Percentiles rank a stretch among this genome's conserved stretches.
phyloP scores from a whole-genome alignment of 2,888 invertebrate genomes.

The Augochlorella aurata region DNA sequence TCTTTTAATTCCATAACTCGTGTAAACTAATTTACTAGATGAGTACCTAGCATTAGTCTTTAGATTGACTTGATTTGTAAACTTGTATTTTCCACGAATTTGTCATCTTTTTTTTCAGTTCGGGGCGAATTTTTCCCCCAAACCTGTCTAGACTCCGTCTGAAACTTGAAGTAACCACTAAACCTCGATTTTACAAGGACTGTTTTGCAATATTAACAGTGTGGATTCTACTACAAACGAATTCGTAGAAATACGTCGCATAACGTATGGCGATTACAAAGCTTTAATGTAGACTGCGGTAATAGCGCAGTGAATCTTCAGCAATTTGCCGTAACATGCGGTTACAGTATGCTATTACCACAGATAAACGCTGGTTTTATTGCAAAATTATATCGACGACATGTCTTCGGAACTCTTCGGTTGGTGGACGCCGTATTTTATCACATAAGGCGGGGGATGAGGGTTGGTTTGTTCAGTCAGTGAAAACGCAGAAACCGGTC shows the following conservation, averaged over 20 bases:
- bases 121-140: too few relatives aligned
- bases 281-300: background rate
- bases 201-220: background rate
- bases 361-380: slow-evolving; percentile 5
- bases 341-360: background rate
- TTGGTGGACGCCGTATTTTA: slow-evolving; percentile 28
- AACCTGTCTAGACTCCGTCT: too few relatives aligned
- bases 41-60: too few relatives aligned
- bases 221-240: background rate
- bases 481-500: slow-evolving; percentile 59
- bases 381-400: slow-evolving; percentile 10
- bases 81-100: too few relatives aligned
- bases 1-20: too few relatives aligned
- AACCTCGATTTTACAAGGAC: background rate
- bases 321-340: background rate
- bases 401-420: slow-evolving; percentile 28
- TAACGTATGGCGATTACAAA: background rate
- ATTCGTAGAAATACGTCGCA: background rate
- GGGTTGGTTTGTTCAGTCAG: slow-evolving; percentile 37
- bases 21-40: too few relatives aligned
- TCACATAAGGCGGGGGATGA: slow-evolving; percentile 35
- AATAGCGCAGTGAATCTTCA: slow-evolving; percentile 11
- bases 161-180: too few relatives aligned
- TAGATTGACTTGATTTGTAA: too few relatives aligned
- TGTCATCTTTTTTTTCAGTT: too few relatives aligned